These are phyloP conservation scores for Leptodactylus fuscus DNA, from an alignment of 2,113 vertebrate species.

Conservation along the genomic window DNA sequence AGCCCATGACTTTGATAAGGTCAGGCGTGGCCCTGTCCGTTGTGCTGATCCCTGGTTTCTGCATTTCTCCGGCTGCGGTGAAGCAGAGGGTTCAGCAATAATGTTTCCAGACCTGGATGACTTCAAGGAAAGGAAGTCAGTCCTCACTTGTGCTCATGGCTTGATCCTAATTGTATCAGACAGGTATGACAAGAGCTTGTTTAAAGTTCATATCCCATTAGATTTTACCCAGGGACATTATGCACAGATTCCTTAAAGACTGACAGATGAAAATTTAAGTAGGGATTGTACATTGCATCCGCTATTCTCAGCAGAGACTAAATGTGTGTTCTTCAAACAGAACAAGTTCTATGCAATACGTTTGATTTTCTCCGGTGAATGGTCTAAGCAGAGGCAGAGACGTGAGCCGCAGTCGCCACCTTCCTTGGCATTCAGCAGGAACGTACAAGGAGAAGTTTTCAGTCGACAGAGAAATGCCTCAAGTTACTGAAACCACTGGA, in stretches of 20 bases:
- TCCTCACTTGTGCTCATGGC: background rate
- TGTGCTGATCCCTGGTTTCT: background rate
- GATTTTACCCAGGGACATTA: conserved; percentile 48
- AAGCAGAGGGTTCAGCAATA: background rate
- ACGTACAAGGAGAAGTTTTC: background rate
- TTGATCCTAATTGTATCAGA: conserved; percentile 33
- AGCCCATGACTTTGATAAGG: background rate
- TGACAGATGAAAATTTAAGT: conserved; percentile 19
- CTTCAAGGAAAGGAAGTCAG: background rate
- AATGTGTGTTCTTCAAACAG: conserved; percentile 23
- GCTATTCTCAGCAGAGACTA: background rate
- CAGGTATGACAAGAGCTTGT: conserved; percentile 37
- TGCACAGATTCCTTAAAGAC: conserved; percentile 16
- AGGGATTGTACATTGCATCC: conserved; percentile 9
- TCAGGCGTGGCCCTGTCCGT: background rate
- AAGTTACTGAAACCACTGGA: background rate
- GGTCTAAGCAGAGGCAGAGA: background rate
- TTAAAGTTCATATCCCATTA: conserved; percentile 45
- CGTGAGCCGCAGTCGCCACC: background rate
- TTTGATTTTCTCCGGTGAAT: background rate
- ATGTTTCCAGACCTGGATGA: conserved; percentile 4
- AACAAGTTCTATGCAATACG: background rate
- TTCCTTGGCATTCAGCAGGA: background rate
- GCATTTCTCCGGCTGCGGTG: background rate
- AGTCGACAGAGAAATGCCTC: background rate